A percentile compares a stretch with the other conserved stretches of the same genome.
phyloP scores from a whole-genome alignment of 2,888 invertebrate genomes.

The Melipona beecheii region DNA sequence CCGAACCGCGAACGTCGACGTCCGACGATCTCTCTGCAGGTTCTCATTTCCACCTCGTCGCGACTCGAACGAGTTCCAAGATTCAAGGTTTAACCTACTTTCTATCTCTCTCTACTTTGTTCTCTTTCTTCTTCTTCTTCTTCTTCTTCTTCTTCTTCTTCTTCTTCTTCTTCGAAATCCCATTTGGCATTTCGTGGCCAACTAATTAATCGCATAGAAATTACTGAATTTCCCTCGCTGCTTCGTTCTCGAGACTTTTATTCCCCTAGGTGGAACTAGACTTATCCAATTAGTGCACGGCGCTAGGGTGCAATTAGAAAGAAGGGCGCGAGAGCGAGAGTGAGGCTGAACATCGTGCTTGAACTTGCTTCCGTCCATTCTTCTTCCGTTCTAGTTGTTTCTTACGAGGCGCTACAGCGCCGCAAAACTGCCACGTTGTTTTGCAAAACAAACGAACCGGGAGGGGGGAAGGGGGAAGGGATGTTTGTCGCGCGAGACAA shows the following conservation, averaged over 20 bases:
- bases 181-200: background rate
- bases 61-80: background rate
- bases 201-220: background rate
- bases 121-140: too few relatives aligned
- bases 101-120: background rate
- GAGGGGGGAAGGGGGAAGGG: background rate
- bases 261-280: background rate
- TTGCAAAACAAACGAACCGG: conserved; percentile 12
- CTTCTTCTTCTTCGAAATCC: background rate
- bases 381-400: background rate
- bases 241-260: background rate
- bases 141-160: background rate
- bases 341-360: background rate
- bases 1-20: conserved; percentile 21
- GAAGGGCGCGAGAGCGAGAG: background rate
- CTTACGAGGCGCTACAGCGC: background rate
- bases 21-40: conserved; percentile 16
- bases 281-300: background rate
- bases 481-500: conserved; percentile 20
- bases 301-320: background rate
- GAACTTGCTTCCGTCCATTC: background rate
- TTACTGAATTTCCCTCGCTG: background rate
- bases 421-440: background rate
- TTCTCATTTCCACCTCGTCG: conserved; percentile 21
- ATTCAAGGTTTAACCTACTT: background rate